phyloP scores from a whole-genome alignment of 2,113 vertebrate genomes.

The Tauraco erythrolophus region DNA sequence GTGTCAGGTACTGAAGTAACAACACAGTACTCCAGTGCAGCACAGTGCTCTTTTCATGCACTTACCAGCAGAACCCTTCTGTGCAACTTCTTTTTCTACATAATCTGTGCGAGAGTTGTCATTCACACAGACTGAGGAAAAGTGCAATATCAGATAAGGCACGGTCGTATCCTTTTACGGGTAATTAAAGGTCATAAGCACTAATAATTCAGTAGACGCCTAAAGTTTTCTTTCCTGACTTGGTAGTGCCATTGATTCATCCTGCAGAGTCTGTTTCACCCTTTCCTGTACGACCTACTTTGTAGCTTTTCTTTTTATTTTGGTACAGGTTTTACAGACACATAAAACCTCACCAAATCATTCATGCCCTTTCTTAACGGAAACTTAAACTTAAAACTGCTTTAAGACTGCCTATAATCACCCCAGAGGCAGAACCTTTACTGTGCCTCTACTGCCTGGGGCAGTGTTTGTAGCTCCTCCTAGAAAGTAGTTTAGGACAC shows the following conservation, averaged over 20 bases:
- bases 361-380: background rate
- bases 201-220: background rate
- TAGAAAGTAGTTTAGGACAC: background rate
- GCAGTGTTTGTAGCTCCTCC: background rate
- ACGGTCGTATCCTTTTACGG: fast-evolving
- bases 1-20: background rate
- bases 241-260: background rate
- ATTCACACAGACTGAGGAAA: slow-evolving; percentile 31
- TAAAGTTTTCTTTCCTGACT: background rate
- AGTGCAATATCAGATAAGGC: background rate
- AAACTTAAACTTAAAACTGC: background rate
- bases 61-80: background rate
- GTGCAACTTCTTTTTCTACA: background rate
- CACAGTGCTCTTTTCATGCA: background rate
- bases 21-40: background rate
- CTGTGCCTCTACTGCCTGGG: background rate
- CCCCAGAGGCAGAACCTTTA: background rate
- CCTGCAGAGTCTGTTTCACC: background rate
- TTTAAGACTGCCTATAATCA: background rate
- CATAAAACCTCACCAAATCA: background rate
- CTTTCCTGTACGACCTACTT: background rate
- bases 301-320: background rate
- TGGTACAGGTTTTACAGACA: background rate
- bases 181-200: background rate
- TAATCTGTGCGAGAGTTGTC: background rate